A percentile compares a stretch with the other conserved stretches of the same genome.
phyloP scores from a whole-genome alignment of 2,113 vertebrate species.

The Ahaetulla prasina region DNA sequence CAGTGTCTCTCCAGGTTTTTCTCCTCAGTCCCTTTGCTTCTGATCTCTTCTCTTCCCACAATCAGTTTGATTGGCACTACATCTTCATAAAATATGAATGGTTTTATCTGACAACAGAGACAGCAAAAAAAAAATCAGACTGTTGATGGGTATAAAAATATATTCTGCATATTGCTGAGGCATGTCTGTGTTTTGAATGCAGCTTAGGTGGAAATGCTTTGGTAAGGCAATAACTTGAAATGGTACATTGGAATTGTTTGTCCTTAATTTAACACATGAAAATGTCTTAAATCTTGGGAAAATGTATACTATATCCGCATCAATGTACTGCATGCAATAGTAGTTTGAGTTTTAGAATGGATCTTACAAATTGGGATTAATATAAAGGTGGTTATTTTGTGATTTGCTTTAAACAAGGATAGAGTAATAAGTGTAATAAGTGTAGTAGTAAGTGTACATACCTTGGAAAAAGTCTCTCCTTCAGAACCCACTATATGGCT shows the following conservation, averaged over 20 bases:
- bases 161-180: neutral
- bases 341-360: neutral
- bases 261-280: neutral
- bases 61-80: neutral
- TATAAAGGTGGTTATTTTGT: neutral
- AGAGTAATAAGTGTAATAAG: neutral
- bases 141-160: neutral
- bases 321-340: neutral
- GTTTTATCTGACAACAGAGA: neutral
- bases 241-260: neutral
- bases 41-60: neutral
- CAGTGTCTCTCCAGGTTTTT: neutral
- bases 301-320: neutral
- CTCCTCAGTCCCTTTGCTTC: neutral
- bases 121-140: neutral
- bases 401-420: neutral
- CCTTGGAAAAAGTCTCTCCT: neutral
- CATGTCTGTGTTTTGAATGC: neutral
- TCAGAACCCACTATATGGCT: constrained; percentile 24
- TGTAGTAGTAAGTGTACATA: neutral
- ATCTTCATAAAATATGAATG: neutral
- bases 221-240: neutral
- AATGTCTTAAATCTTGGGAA: neutral
- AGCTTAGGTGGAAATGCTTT: neutral
- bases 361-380: neutral